Evolutionary conservation across 2,888 invertebrate species (phyloP).

Genomic region (Drosophila falleni): DNA sequence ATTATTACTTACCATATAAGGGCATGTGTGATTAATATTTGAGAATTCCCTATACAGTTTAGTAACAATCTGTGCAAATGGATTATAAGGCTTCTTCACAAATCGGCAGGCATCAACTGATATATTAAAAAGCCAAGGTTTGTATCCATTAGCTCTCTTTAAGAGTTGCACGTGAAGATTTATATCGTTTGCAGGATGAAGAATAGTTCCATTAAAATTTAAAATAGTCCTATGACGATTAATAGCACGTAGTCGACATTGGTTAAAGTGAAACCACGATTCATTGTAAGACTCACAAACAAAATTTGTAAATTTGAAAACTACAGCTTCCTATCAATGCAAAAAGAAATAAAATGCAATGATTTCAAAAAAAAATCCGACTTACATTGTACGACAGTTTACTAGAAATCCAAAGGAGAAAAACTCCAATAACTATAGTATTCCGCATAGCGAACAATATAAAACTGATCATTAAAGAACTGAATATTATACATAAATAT

Average conservation of each 20-base stretch:
- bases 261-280: conserved; percentile 4
- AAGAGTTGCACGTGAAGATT: too few relatives aligned
- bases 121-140: conserved; percentile 28
- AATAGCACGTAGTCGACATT: conserved; percentile 32
- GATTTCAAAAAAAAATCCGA: too few relatives aligned
- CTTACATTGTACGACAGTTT: not conserved
- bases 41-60: conserved; percentile 6
- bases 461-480: too few relatives aligned
- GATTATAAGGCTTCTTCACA: conserved; percentile 20
- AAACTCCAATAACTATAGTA: not conserved
- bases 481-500: too few relatives aligned
- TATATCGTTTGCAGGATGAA: conserved; percentile 26
- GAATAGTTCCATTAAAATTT: not conserved
- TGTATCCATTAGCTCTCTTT: conserved; percentile 48
- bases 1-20: conserved; percentile 15
- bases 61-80: conserved; percentile 3
- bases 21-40: conserved; percentile 38
- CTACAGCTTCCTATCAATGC: conserved; percentile 5
- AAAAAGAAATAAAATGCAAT: too few relatives aligned
- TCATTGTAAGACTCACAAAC: conserved; percentile 15
- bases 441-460: not conserved
- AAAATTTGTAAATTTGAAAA: conserved; percentile 30
- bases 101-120: conserved; percentile 34
- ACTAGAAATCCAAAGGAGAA: not conserved
- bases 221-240: conserved; percentile 8